These are phyloP conservation scores for Pseudococcus longispinus DNA, from an alignment of 2,888 invertebrate species.

Conservation along the genomic window DNA sequence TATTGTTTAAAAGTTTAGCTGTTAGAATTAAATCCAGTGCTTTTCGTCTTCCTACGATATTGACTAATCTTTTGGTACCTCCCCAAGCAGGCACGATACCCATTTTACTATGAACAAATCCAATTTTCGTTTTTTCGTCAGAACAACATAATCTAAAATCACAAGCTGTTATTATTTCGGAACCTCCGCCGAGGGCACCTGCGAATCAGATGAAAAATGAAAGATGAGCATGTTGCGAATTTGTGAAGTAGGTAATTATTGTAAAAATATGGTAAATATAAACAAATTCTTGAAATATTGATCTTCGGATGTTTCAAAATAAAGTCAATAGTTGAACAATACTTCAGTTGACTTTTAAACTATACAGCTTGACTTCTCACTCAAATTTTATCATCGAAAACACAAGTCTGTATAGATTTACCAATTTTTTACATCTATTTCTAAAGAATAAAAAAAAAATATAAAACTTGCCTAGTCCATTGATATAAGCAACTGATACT, in stretches of 20 bases:
- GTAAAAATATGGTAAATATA: too few species aligned
- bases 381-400: too few species aligned
- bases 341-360: too few species aligned
- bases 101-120: slow-evolving; percentile 65
- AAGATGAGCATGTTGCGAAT: neutral
- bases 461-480: slow-evolving; percentile 62
- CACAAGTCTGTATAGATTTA: too few species aligned
- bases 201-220: slow-evolving; percentile 16
- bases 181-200: slow-evolving; percentile 67
- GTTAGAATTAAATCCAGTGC: slow-evolving; percentile 64
- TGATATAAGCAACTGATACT: slow-evolving; percentile 65
- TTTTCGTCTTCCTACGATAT: slow-evolving; percentile 62
- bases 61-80: slow-evolving; percentile 64
- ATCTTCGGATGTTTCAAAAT: too few species aligned
- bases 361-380: too few species aligned
- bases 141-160: slow-evolving; percentile 65
- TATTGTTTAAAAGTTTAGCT: slow-evolving; percentile 61
- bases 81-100: slow-evolving; percentile 67
- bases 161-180: slow-evolving; percentile 65
- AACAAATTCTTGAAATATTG: too few species aligned
- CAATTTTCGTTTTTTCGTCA: slow-evolving; percentile 62
- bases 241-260: neutral
- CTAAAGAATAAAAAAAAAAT: neutral
- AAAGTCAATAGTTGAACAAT: too few species aligned
- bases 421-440: too few species aligned